These are phyloP conservation scores for Capitella teleta DNA, from an alignment of 1,140 invertebrate species.

Conservation along the genomic window DNA sequence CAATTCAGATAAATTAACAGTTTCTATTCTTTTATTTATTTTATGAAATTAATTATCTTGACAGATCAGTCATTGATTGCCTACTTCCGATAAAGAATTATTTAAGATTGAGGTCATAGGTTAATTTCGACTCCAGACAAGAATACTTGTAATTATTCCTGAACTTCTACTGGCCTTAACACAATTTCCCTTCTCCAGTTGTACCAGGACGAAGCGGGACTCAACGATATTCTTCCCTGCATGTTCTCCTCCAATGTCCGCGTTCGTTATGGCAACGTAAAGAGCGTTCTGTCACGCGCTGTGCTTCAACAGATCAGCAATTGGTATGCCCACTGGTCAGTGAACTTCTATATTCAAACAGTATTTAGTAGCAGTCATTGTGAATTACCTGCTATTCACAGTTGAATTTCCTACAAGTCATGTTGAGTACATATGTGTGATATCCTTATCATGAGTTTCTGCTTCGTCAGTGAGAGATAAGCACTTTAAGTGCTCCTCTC, in stretches of 20 bases:
- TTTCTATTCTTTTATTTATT: no score
- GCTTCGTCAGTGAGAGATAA: neutral
- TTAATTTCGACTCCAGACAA: no score
- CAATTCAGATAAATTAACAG: no score
- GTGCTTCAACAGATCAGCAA: constrained; percentile 54
- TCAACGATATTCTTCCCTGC: constrained; percentile 44
- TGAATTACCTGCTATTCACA: neutral
- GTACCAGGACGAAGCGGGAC: no score
- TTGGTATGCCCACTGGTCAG: constrained; percentile 68
- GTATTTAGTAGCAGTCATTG: neutral
- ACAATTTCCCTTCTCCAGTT: no score
- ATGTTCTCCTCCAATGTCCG: constrained; percentile 57
- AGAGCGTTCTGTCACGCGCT: constrained; percentile 53
- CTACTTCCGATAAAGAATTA: no score
- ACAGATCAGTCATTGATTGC: no score
- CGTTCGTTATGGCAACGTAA: constrained; percentile 49
- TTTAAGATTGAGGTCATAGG: no score
- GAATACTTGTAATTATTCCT: no score
- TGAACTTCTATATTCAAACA: neutral
- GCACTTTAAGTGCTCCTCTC: neutral
- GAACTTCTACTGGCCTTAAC: no score
- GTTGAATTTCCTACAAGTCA: neutral
- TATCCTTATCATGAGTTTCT: neutral
- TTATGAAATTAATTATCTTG: no score
- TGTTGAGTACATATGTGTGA: neutral